Evolutionary conservation across 2,797 vertebrate genomes (phyloP), one percentile per base, ranked within the genome.

Genomic region (Sciaenops ocellatus): DNA sequence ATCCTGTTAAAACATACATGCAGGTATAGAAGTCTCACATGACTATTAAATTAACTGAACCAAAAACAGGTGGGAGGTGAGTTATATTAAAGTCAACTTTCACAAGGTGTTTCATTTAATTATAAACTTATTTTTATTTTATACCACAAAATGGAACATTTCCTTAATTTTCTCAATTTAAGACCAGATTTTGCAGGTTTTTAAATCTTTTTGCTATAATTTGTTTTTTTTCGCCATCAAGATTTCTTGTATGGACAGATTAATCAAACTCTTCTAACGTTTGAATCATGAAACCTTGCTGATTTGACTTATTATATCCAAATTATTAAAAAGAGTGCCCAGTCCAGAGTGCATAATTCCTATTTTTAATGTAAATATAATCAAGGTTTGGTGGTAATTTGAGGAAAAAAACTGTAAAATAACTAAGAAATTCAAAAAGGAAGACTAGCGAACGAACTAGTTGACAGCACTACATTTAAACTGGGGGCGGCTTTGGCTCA

Each of bases 1-100:
- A 24, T n/a, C 6, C 66, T 62, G 41, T 42, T 22, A 54, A 73
- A 84, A 68, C 46, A 68, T 1, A 10, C 57, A 46, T 0, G 26
- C 6, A 30, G 68, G 30, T 55, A 26, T 76, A 38, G 4, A 24
- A 26, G 38, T 52, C 54, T 64, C 44, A 47, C 64, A 28, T 73
- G 34, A 11, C n/a, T 17, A 0, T 30, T 34, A n/a, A 24, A 66
- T 46, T 56, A 61, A 62, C 55, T 75, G 61, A 65, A 62, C 42
- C n/a, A 8, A 71, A 24, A 60, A 44, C 48, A n/a, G n/a, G n/a
- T 18, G 56, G 28, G 4, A 54, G 18, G 26, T 67, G 16, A 13
- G 28, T 60, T 52, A 38, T 47, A 18, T 46, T 30, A 1, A 17
- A 30, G 26, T n/a, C 18, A 2, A 17, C 55, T 41, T 24, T 6